A percentile compares a stretch with the other conserved stretches of the same genome.
Evolutionary conservation across 2,888 invertebrate genomes (phyloP).

Genomic region (Ernsta delagoae): DNA sequence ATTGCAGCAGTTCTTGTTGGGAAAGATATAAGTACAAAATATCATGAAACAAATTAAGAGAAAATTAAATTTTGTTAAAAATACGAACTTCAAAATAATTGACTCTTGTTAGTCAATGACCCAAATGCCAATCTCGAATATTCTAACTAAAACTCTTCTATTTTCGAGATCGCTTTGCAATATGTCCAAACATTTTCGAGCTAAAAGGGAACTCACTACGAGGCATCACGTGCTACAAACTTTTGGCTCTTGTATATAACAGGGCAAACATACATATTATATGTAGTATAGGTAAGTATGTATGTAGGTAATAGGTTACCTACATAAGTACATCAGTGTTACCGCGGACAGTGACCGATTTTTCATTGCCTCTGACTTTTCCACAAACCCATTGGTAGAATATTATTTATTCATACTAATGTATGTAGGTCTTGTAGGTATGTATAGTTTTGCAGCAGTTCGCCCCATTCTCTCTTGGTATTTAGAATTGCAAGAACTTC

Average conservation of each 20-base stretch:
- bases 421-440: too few relatives aligned
- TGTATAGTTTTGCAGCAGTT: neutral
- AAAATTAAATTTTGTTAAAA: neutral
- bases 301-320: too few relatives aligned
- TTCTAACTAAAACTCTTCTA: neutral
- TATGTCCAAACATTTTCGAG: neutral
- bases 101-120: slow-evolving; percentile 6
- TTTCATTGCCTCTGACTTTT: too few relatives aligned
- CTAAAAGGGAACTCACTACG: neutral
- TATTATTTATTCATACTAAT: neutral
- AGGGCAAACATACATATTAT: too few relatives aligned
- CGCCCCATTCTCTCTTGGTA: slow-evolving; percentile 16
- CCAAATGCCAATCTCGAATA: neutral
- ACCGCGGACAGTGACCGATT: too few relatives aligned
- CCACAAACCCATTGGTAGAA: too few relatives aligned
- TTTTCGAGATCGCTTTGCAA: slow-evolving; percentile 8
- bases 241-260: neutral
- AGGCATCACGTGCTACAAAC: neutral
- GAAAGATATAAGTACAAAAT: too few relatives aligned
- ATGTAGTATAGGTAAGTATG: too few relatives aligned
- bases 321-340: too few relatives aligned
- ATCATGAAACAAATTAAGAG: too few relatives aligned
- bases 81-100: slow-evolving; percentile 1
- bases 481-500: slow-evolving; percentile 27
- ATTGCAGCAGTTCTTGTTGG: too few relatives aligned